Evolutionary conservation across 2,797 vertebrate species (phyloP).

Genomic region (Esox masquinongy): DNA sequence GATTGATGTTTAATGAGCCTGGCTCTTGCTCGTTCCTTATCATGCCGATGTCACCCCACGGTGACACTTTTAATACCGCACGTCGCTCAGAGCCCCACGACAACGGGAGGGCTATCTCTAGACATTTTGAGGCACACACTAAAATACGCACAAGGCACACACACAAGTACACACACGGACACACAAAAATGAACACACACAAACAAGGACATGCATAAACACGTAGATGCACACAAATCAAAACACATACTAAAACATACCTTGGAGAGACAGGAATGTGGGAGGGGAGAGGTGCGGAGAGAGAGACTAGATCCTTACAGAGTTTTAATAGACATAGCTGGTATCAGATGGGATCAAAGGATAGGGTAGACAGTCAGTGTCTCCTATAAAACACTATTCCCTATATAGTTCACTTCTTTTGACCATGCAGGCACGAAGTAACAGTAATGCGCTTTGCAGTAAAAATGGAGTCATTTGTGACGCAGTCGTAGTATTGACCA

Average conservation of each 20-base stretch:
- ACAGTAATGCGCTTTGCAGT: neutral
- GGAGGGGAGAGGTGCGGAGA: slow-evolving; percentile 30
- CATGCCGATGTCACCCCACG: slow-evolving; percentile 54
- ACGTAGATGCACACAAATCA: neutral
- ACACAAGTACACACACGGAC: neutral
- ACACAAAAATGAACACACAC: neutral
- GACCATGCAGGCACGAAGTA: neutral
- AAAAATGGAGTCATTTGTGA: neutral
- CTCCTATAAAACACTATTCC: neutral
- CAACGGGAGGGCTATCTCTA: slow-evolving; percentile 29
- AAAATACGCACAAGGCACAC: neutral
- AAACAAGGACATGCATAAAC: neutral
- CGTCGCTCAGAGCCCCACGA: slow-evolving; percentile 58
- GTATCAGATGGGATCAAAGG: slow-evolving; percentile 44
- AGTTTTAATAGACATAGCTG: slow-evolving; percentile 48
- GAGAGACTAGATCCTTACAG: slow-evolving; percentile 49
- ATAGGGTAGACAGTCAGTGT: slow-evolving; percentile 10
- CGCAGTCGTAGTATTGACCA: slow-evolving; percentile 25
- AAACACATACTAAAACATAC: neutral
- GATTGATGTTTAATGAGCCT: slow-evolving; percentile 72
- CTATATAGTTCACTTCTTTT: neutral
- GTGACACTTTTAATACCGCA: slow-evolving; percentile 72
- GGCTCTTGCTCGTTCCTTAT: slow-evolving; percentile 67
- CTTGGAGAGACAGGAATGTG: neutral
- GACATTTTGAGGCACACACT: neutral